Conservation (phyloP, 2,888 invertebrate genomes). For the Notodonta dromedarius region DNA sequence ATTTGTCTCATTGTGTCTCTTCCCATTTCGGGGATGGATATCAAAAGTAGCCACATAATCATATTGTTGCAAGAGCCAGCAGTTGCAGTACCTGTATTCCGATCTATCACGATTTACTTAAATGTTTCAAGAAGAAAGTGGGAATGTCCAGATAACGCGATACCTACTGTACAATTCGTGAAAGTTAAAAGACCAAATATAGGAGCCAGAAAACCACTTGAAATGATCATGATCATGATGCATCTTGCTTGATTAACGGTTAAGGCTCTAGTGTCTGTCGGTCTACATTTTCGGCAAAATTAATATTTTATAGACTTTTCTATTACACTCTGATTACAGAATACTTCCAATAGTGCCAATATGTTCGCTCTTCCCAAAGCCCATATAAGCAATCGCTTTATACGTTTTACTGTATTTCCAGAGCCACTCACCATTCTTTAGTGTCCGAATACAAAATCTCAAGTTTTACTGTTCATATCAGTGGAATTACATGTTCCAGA, state of each 20-base stretch:
- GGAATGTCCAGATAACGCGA: background rate
- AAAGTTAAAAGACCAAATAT: background rate
- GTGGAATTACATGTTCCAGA: slow-evolving; percentile 38
- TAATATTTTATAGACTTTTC: too few relatives aligned
- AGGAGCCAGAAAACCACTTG: background rate
- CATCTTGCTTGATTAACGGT: background rate
- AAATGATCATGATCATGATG: background rate
- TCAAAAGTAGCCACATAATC: too few relatives aligned
- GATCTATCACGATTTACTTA: slow-evolving; percentile 1
- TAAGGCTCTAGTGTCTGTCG: too few relatives aligned
- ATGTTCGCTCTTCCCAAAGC: background rate
- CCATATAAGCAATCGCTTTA: background rate
- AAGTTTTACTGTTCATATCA: slow-evolving; percentile 18
- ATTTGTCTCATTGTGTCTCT: too few relatives aligned
- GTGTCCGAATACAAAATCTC: background rate
- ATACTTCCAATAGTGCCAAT: too few relatives aligned
- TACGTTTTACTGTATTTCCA: background rate
- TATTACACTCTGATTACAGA: too few relatives aligned
- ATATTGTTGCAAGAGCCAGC: background rate
- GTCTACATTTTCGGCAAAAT: too few relatives aligned
- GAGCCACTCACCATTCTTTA: background rate
- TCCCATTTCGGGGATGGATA: too few relatives aligned
- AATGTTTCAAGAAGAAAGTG: background rate
- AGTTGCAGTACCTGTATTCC: slow-evolving; percentile 6
- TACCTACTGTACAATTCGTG: background rate